Evolutionary conservation across 2,797 vertebrate species (phyloP), one percentile per base, ranked within the genome.

Genomic region (Falco biarmicus): DNA sequence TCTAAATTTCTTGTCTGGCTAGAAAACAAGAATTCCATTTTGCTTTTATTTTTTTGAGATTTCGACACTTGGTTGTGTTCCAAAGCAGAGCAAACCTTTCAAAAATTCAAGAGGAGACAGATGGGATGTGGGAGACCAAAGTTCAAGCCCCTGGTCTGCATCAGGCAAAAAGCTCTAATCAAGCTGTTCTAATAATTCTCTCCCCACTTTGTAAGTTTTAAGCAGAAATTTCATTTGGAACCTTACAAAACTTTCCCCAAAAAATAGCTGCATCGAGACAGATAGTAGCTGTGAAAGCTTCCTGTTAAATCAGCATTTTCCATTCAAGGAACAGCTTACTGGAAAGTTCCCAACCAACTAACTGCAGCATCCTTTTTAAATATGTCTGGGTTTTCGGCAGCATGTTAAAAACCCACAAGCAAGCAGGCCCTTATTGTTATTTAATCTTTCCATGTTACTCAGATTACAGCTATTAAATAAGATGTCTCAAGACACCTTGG

Each of bases 311-410:
- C 92, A 94, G 73, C 60, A 51, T 51, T 92, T 95, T 87, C 81
- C 82, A 71, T 91, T 91, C 84, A 91, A 83, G 66, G 69, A 91
- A 92, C 31, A 26, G 60, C 53, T 78, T 70, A 63, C 71, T 94
- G 94, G 89, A 91, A 92, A 78, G 45, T 18, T 92, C 92, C 90
- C 89, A 87, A 92, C 56, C 32, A 64, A 65, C 71, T 60, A 93
- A 92, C 61, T 87, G 89, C 76, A 94, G 87, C 89, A 93, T 85
- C 93, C 84, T 94, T 84, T 91, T 84, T 69, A 81, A 92, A 54
- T 70, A 85, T 4, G n/a, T 66, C 89, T 89, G 69, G 54, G 76
- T 28, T 93, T 92, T 83, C 13, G 1, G 76, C 39, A 68, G 75
- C 12, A 13, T 28, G 41, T 81, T 91, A 57, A 78, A 91, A 91